Evolutionary conservation across 2,113 vertebrate species (phyloP), one percentile per base, ranked within the genome.

Genomic region (Gallinago jamesoni): DNA sequence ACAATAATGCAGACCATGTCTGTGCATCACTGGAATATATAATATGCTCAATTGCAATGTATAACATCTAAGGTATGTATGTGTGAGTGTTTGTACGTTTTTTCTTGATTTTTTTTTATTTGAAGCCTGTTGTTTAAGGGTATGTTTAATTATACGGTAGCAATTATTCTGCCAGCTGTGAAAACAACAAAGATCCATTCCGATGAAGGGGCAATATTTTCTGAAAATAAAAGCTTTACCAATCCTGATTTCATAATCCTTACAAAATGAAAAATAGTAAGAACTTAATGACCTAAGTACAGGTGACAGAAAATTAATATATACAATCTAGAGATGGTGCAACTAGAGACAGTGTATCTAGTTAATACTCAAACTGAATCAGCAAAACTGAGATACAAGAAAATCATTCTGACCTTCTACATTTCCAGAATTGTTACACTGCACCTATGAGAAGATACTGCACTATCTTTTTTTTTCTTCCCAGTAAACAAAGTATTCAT

Each of bases 281-380:
- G 17, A 31, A 59, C 6, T 91, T 89, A 75, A 45, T 57, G 90
- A 90, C 52, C 70, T 94, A 94, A 95, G 78, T 89, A 77, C 45
- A 79, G 76, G 79, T 96, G 94, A 95, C 73, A 97, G 85, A 93
- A 97, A 97, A 98, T 95, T 12, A 96, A 96, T 93, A 70, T 78
- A 94, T 60, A 95, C 52, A 92, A 95, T 96, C 93, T 56, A 90
- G 20, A 80, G 67, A 80, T 81, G 43, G 48, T 95, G 79, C 80
- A 90, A 94, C 50, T 63, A 85, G 47, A 93, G 87, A 78, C 64
- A 87, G 50, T 68, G 21, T 59, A 56, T 47, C 39, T 62, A 63
- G 45, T 66, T 75, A 84, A 66, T 85, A 79, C 14, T 57, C 30
- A 85, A 66, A 53, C 10, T 53, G 33, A 86, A 57, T 76, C 22